phyloP scores from a whole-genome alignment of 2,113 vertebrate species.

The Aspiorhynchus laticeps region DNA sequence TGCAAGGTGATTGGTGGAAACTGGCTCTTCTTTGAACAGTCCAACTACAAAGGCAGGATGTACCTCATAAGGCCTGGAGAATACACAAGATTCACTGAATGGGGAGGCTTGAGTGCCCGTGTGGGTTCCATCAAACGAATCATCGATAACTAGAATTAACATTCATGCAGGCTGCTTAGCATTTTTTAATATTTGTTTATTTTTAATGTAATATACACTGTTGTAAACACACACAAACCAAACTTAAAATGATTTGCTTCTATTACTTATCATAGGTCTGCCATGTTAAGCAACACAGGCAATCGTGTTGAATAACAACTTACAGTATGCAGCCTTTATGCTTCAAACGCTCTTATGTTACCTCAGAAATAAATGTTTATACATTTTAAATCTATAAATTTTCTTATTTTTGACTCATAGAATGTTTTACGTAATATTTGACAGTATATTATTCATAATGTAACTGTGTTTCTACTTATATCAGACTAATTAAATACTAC shows the following conservation, averaged over 20 bases:
- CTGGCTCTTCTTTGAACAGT: conserved; percentile 72
- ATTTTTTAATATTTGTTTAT: background rate
- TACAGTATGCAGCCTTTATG: background rate
- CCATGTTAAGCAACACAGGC: background rate
- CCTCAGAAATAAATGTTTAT: conserved; percentile 12
- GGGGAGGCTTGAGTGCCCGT: conserved; percentile 66
- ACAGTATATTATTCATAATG: background rate
- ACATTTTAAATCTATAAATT: background rate
- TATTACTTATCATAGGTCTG: background rate
- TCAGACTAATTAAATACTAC: background rate
- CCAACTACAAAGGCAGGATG: conserved; percentile 69
- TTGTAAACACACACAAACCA: background rate
- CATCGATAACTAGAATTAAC: background rate
- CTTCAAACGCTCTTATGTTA: background rate
- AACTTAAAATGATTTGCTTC: background rate
- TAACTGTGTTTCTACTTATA: background rate
- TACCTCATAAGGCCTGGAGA: conserved; percentile 69
- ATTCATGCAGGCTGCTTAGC: background rate
- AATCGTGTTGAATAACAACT: background rate
- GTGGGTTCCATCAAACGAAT: conserved; percentile 73
- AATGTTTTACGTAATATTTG: background rate
- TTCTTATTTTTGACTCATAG: background rate
- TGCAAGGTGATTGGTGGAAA: conserved; percentile 70
- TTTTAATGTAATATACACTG: background rate
- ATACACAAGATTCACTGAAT: conserved; percentile 73